Conservation (phyloP, 2,113 vertebrate species). For the Mormyrus iriodes region DNA sequence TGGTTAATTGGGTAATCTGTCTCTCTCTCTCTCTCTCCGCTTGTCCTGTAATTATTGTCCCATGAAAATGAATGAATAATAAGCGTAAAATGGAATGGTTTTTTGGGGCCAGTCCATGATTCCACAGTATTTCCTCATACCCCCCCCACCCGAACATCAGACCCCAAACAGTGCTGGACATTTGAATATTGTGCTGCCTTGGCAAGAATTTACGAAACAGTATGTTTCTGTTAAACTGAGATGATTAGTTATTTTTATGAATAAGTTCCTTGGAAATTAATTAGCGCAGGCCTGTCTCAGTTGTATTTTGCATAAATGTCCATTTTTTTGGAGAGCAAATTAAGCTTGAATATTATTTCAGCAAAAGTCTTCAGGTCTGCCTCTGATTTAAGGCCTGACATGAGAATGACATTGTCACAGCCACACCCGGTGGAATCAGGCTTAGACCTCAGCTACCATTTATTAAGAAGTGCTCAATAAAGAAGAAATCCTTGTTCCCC, state of each 20-base stretch:
- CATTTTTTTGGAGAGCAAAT: background rate
- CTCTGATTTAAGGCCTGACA: background rate
- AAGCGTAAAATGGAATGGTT: background rate
- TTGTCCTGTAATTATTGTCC: background rate
- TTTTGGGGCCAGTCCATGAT: background rate
- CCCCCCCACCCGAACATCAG: background rate
- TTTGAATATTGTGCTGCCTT: background rate
- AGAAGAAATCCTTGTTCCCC: background rate
- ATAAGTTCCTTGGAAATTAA: background rate
- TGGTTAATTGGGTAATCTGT: background rate
- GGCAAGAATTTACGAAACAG: background rate
- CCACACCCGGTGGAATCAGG: too few relatives aligned
- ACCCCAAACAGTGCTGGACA: background rate
- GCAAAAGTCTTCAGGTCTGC: background rate
- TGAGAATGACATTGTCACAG: background rate
- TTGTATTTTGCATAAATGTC: constrained; percentile 11
- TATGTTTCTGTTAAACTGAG: background rate
- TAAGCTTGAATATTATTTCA: background rate
- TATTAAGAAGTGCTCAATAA: background rate
- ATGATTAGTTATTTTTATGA: background rate
- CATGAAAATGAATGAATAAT: background rate
- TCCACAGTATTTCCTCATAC: background rate
- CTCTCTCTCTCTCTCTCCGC: background rate
- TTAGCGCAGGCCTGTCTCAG: background rate
- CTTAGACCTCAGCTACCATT: background rate